Evolutionary conservation across 2,888 invertebrate species (phyloP), one percentile per base, ranked within the genome.

Genomic region (Sarcophaga variegata): DNA sequence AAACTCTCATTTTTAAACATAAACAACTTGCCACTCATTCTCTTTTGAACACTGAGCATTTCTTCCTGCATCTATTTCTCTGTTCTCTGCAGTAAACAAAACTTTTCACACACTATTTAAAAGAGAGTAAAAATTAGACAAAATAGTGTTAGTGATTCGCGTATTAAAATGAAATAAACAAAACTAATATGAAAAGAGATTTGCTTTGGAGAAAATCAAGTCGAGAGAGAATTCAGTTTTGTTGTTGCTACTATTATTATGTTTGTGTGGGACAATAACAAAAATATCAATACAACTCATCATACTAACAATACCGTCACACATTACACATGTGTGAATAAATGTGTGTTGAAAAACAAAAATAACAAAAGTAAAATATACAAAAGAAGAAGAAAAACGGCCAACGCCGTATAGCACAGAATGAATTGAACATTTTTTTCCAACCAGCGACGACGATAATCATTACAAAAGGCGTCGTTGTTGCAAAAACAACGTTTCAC

Each of bases 401-500:
- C 81, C 84, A 87, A 87, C 81, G 81, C 83, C 86, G 64, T 80
- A 76, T 17, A 54, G 17, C 80, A 83, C 63, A 81, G 67, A 83
- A 83, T 81, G 74, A 86, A 84, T 84, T 83, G 83, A 79, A 84
- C 14, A 66, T 81, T 81, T 75, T 77, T 78, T 87, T 79, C 71
- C 81, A 87, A 87, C 81, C 78, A 87, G 81, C 87, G 71, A 66
- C 76, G 83, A 81, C 78, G 75, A 87, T 77, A 87, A 87, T 87
- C 87, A 87, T 87, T 87, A 87, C 87, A 87, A 87, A 87, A 87
- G 87, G 84, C 87, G 84, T 87, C 87, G 87, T 87, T 87, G 87
- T 87, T 87, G 87, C 87, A 87, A 87, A 87, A 87, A 84, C 87
- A 87, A 79, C 87, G 81, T 84, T 87, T 79, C 79, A 87, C 71